Evolutionary conservation across 2,888 invertebrate species (phyloP), one percentile per base, ranked within the genome.

Genomic region (Thymelicus acteon): DNA sequence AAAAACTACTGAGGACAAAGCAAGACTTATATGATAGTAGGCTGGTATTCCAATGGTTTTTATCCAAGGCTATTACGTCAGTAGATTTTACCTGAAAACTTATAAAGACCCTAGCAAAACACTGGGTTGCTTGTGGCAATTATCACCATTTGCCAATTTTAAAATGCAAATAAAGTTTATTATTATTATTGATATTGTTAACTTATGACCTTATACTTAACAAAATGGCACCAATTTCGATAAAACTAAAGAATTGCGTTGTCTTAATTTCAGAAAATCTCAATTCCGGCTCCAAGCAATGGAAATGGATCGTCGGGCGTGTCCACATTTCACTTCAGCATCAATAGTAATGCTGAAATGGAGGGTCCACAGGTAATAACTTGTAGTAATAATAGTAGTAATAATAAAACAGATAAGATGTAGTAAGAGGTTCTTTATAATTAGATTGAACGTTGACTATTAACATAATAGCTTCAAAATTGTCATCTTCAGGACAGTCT

Each of bases 291-390:
- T 76, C 97, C 97, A 85, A 94, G 95, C 80, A 88, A 79, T 84
- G 88, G 90, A 81, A 91, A 89, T 88, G 90, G 92, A 86, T 80
- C 86, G 74, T 78, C 90, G 80, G 86, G 89, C 79, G 93, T 93
- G 82, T 88, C 92, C 94, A 88, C 95, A 89, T 90, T 97, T 97
- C 94, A 96, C 95, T 94, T 97, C 96, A 96, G 96, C 90, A 95
- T 97, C 90, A 96, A 97, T 83, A 95, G 95, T 84, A 96, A 96
- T 90, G 95, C 96, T 82, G 97, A 97, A 90, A 96, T 96, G 93
- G 97, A 97, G 91, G 96, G 96, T 86, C 96, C 96, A 83, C 96
- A 97, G 94, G 94, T 94, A 85, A 54, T 3, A 52, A 19, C 8
- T 24, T 79, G 72, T 54, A 54, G 40, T 44, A 8, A 69, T 39